Percentiles rank a stretch among this genome's conserved stretches.
Evolutionary conservation across 2,888 invertebrate species (phyloP).

Genomic region (Sesamia inferens): DNA sequence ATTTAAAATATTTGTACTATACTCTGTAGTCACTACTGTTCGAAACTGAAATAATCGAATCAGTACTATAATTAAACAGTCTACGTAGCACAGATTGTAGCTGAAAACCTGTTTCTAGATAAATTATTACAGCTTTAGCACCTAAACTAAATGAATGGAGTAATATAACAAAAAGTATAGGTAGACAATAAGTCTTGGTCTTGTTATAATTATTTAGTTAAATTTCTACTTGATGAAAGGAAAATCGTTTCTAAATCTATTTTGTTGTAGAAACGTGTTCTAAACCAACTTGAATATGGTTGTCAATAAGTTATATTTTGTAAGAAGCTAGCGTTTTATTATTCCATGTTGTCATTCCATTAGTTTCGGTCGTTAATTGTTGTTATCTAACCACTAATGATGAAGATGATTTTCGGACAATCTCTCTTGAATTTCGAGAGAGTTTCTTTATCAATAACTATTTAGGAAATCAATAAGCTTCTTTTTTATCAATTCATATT

Average conservation of each 20-base stretch:
- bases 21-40: background rate
- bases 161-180: background rate
- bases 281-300: background rate
- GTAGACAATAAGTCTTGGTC: background rate
- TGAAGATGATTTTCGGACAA: slow-evolving; percentile 1
- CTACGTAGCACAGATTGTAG: background rate
- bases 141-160: background rate
- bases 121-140: background rate
- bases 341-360: slow-evolving; percentile 14
- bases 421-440: background rate
- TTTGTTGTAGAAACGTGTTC: background rate
- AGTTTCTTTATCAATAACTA: slow-evolving; percentile 1
- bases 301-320: background rate
- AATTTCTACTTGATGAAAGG: background rate
- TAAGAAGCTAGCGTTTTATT: slow-evolving; percentile 11
- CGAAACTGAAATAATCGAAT: background rate
- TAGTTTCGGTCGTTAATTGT: slow-evolving; percentile 9
- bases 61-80: background rate
- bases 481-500: background rate
- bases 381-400: slow-evolving; percentile 10
- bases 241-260: background rate
- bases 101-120: background rate
- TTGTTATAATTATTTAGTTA: background rate
- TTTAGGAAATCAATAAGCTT: background rate
- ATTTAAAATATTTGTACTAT: background rate